Conservation (phyloP, 2,888 invertebrate species). For the Timandra comae region DNA sequence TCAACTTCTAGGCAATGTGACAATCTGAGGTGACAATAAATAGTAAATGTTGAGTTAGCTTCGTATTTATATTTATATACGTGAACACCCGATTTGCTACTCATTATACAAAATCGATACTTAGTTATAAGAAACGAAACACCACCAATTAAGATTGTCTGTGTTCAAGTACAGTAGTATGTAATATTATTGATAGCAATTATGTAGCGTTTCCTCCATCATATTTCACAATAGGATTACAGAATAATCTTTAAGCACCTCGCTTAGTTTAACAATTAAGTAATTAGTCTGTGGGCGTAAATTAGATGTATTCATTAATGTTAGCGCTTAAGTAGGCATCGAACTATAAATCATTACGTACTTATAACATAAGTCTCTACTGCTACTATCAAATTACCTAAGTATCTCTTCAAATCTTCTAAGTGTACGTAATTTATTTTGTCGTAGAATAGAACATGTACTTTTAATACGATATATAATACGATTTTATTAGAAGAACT, state of each 20-base stretch:
- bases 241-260: conserved; percentile 33
- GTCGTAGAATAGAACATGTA: conserved; percentile 77
- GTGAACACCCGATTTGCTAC: conserved; percentile 5
- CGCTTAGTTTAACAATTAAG: conserved; percentile 28
- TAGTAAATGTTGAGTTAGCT: conserved; percentile 28
- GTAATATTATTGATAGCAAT: conserved; percentile 4
- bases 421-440: conserved; percentile 39
- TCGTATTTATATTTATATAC: conserved; percentile 10
- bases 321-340: conserved; percentile 50
- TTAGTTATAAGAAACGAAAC: conserved; percentile 40
- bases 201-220: conserved; percentile 12
- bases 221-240: conserved; percentile 17
- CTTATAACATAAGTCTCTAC: conserved; percentile 25
- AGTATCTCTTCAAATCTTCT: conserved; percentile 36
- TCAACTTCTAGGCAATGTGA: conserved; percentile 35
- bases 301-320: conserved; percentile 28
- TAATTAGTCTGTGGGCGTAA: conserved; percentile 14
- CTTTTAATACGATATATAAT: conserved; percentile 50
- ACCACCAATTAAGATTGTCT: conserved; percentile 62
- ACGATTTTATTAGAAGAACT: conserved; percentile 55
- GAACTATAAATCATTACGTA: conserved; percentile 17
- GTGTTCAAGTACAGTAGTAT: conserved; percentile 51
- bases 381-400: conserved; percentile 32
- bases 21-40: conserved; percentile 32
- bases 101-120: conserved; percentile 4